phyloP scores from a whole-genome alignment of 2,888 invertebrate genomes.

The Nomada lathburiana region DNA sequence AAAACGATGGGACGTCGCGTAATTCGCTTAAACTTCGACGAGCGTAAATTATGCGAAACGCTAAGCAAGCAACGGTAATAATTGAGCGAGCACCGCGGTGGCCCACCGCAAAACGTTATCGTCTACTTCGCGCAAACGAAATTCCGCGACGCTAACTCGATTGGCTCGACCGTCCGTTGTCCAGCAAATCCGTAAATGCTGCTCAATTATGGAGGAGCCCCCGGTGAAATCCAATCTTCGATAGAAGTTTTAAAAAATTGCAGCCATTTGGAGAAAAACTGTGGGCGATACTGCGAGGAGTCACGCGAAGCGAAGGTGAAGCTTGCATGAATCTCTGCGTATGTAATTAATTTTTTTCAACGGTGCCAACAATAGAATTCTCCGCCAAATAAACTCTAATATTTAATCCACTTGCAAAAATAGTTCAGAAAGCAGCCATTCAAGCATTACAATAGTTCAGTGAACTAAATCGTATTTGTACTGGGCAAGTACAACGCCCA shows the following conservation, averaged over 20 bases:
- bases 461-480: no score
- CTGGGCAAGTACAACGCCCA: no score
- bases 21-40: slow-evolving; percentile 62
- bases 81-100: slow-evolving; percentile 42
- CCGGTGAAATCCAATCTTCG: slow-evolving; percentile 49
- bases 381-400: no score
- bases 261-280: no score
- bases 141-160: slow-evolving; percentile 64
- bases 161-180: slow-evolving; percentile 38
- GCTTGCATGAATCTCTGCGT: no score
- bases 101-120: slow-evolving; percentile 61
- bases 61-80: slow-evolving; percentile 60
- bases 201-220: slow-evolving; percentile 46
- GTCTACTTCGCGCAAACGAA: slow-evolving; percentile 64
- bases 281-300: no score
- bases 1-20: slow-evolving; percentile 45
- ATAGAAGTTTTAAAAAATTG: background rate
- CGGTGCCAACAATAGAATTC: no score
- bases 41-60: slow-evolving; percentile 59
- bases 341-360: no score
- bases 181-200: slow-evolving; percentile 45
- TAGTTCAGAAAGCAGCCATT: no score
- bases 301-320: no score
- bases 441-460: no score
- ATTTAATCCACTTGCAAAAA: no score